Evolutionary conservation across 2,113 vertebrate species (phyloP).

Genomic region (Cheirogaleus medius): DNA sequence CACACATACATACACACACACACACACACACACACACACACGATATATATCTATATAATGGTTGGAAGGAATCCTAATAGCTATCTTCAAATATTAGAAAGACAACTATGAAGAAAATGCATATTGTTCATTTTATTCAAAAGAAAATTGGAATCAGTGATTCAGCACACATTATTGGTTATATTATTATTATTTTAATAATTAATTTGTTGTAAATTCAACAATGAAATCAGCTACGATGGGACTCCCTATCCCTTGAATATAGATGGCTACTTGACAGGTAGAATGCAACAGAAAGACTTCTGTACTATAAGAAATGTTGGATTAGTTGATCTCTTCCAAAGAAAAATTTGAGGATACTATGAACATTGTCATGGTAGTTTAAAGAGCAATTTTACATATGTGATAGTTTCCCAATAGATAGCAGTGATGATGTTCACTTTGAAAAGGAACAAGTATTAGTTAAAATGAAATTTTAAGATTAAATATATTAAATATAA

Average conservation of each 20-base stretch:
- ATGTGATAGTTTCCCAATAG: neutral
- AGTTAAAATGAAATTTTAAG: neutral
- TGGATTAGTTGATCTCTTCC: neutral
- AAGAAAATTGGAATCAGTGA: neutral
- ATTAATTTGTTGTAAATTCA: neutral
- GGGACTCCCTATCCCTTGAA: neutral
- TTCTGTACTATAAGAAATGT: neutral
- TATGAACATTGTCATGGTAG: neutral
- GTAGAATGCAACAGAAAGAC: neutral
- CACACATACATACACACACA: neutral
- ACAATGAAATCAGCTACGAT: neutral
- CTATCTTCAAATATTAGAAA: neutral
- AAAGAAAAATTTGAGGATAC: neutral
- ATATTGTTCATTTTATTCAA: neutral
- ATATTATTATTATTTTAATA: neutral
- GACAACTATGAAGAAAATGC: neutral
- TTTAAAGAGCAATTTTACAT: neutral
- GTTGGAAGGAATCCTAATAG: neutral
- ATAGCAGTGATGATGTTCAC: neutral
- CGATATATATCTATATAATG: neutral
- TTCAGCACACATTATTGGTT: neutral
- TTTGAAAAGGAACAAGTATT: neutral
- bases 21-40: neutral
- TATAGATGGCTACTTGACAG: neutral
- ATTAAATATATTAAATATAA: neutral